Base-by-base conservation (phyloP, 2,113 vertebrate genomes). In the Microcebus murinus region DNA sequence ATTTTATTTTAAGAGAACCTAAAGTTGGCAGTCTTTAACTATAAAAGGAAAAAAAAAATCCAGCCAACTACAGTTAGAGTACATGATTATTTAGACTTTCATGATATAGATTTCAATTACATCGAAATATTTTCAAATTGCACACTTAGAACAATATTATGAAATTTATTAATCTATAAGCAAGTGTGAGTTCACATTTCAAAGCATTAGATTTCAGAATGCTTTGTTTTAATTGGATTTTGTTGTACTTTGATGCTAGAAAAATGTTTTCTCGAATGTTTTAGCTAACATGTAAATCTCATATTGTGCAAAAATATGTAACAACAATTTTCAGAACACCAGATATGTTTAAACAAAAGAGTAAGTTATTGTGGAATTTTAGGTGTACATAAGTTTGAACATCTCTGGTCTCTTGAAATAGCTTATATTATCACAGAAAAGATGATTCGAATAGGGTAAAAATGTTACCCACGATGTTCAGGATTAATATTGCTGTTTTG, bases 1-100 rank as follows among this genome's bases (percentile, higher is more conserved):
- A 70, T 90, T 82, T 95, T 96, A 96, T 91, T 95, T 96, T 95
- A 86, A 87, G 70, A 92, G n/a, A 50, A 9, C 15, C 50, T 83
- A 82, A 89, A 81, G 80, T 84, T 90, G 29, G 27, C 15, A 74
- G n/a, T 25, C 23, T 92, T 73, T 57, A 85, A 68, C 87, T 93
- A 83, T 21, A 27, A 52, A 94, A 92, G 74, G 70, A 86, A 91
- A 86, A 50, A 50, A 87, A 93, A 20, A 45, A 63, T 63, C 39
- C 34, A 90, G 31, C 31, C 48, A 79, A 50, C 20, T 74, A 23
- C 9, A 42, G 23, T 81, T 81, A 55, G 34, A 95, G 25, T n/a
- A 83, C 82, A 48, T 17, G 70, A 85, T 71, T 29, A 76, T 76
- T 94, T 25, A 61, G 45, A 63, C 36, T 79, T 11, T 90, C 18